phyloP scores from a whole-genome alignment of 2,113 vertebrate genomes.

The Notarius quadriscutis region DNA sequence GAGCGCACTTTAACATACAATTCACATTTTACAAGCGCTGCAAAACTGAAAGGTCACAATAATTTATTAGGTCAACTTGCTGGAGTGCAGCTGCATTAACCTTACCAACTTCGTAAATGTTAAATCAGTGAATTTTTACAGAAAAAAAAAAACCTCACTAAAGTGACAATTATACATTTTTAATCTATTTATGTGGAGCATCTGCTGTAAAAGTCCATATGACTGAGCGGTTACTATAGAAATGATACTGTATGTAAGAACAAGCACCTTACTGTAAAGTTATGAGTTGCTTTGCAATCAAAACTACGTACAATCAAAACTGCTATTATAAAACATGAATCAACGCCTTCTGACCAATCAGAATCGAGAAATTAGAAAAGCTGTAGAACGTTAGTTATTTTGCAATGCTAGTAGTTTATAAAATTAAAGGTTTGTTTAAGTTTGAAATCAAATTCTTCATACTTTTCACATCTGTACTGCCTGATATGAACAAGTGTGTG shows the following conservation, averaged over 20 bases:
- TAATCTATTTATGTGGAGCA: not conserved
- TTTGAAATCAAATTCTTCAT: not conserved
- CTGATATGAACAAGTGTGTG: not conserved
- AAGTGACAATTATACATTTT: not conserved
- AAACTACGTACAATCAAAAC: not conserved
- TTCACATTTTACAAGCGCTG: not conserved
- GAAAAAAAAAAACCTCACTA: not conserved
- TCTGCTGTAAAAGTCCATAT: not conserved
- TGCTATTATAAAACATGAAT: not conserved
- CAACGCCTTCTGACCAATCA: not conserved
- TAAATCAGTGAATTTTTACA: not conserved
- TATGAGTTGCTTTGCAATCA: not conserved
- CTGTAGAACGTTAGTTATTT: not conserved
- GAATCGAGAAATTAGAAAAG: not conserved
- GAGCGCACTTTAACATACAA: not conserved
- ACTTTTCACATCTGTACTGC: not conserved
- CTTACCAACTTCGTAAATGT: not conserved
- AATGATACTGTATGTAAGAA: not conserved
- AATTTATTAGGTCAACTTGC: not conserved
- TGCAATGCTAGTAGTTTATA: not conserved
- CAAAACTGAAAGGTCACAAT: not conserved
- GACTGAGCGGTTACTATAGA: not conserved
- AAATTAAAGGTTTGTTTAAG: not conserved
- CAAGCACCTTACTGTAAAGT: not conserved
- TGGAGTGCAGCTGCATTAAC: not conserved